These are phyloP conservation scores for Vidua chalybeata DNA, from an alignment of 2,113 vertebrate genomes.

Conservation along the genomic window DNA sequence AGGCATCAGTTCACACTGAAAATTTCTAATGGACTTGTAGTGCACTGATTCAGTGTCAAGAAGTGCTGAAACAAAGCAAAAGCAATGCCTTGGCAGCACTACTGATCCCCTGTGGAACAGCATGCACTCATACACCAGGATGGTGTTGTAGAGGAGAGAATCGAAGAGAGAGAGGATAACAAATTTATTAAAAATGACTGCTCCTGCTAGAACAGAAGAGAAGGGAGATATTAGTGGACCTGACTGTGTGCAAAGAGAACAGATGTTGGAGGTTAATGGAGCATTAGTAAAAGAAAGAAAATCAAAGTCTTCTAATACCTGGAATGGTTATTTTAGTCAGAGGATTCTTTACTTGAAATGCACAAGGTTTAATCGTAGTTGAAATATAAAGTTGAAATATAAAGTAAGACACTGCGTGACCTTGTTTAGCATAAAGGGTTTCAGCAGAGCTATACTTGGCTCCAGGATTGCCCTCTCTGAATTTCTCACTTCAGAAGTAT, in stretches of 20 bases:
- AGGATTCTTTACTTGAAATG: constrained; percentile 17
- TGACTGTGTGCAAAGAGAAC: constrained; percentile 56
- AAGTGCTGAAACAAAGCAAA: constrained; percentile 59
- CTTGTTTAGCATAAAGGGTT: constrained; percentile 31
- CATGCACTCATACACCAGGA: neutral
- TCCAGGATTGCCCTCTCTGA: neutral
- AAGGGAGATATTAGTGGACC: constrained; percentile 41
- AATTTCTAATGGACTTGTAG: constrained; percentile 34
- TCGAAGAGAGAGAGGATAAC: neutral
- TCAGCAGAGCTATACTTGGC: neutral
- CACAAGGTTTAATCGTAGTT: neutral
- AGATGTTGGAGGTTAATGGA: constrained; percentile 74
- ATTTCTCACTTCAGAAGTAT: neutral
- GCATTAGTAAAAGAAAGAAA: constrained; percentile 61
- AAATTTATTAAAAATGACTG: constrained; percentile 2
- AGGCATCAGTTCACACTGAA: neutral
- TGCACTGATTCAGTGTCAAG: constrained; percentile 19
- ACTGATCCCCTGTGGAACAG: constrained; percentile 26
- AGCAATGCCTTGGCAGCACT: constrained; percentile 25
- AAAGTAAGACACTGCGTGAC: neutral
- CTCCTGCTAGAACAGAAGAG: neutral
- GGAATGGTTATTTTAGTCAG: constrained; percentile 46
- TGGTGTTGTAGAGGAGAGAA: neutral
- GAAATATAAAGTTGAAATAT: constrained; percentile 37
- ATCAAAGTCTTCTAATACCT: constrained; percentile 62